Evolutionary conservation across 2,113 vertebrate genomes (phyloP), one percentile per base, ranked within the genome.

Genomic region (Pseudorhombus dupliciocellatus): DNA sequence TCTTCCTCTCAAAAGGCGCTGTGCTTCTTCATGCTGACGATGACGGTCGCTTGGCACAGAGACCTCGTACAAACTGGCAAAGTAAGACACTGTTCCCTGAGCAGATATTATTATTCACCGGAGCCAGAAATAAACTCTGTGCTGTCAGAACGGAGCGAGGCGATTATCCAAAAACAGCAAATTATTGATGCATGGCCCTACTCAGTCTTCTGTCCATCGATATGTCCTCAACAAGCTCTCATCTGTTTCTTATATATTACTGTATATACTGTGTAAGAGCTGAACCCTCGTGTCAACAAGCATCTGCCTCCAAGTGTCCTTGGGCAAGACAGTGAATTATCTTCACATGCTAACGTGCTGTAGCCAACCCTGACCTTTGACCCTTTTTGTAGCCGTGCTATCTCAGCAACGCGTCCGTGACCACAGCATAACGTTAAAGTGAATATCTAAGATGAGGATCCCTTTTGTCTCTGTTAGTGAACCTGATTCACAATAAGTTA

Each of bases 11-110:
- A 10, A 30, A 30, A 91, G 90, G 90, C 87, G 16, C 75, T 90
- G 74, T 89, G 90, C 70, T 90, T 89, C 89, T 89, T 89, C 85
- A 88, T 91, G 87, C 26, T 91, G 89, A 89, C 80, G 2, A 87
- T 89, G 84, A 89, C 89, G 3, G 78, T 89, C 0, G 83, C 88
- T 7, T 87, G 83, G 80, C 87, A 91, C 25, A 73, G 87, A 46
- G 87, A 91, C 42, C 82, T 89, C 40, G 30, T 87, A 4, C 78
- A 79, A 66, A 88, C 83, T 1, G 87, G 86, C 60, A 89, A 91
- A 82, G 90, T 91, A 85, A 86, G 90, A 86, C 87, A 58, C n/a
- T 64, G 56, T 66, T 76, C 42, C 11, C 54, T 6, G 21, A 24
- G 48, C 30, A 34, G 0, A 26, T 46, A 1, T 40, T 61, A 21